A percentile compares a stretch with the other conserved stretches of the same genome.
phyloP scores from a whole-genome alignment of 2,113 vertebrate species.

The Sialia sialis region DNA sequence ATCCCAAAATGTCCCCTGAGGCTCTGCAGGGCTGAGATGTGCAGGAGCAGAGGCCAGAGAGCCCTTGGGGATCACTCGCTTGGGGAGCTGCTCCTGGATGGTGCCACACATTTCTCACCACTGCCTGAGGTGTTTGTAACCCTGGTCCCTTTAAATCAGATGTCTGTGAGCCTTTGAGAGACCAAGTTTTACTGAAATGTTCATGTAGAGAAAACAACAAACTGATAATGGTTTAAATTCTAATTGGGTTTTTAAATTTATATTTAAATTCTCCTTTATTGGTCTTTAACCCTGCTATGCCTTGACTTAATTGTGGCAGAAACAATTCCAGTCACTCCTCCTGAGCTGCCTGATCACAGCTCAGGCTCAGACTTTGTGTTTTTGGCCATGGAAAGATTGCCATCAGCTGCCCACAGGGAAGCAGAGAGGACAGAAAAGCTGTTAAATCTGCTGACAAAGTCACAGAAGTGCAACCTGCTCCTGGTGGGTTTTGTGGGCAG shows the following conservation, averaged over 20 bases:
- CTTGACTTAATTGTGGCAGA: neutral
- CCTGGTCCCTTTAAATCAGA: neutral
- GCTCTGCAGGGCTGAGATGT: neutral
- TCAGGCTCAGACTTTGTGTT: neutral
- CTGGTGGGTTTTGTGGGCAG: conserved; percentile 3
- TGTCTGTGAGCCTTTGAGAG: neutral
- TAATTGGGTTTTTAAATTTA: neutral
- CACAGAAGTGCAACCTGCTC: neutral
- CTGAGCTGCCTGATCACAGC: neutral
- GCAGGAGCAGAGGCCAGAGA: neutral
- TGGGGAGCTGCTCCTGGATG: neutral
- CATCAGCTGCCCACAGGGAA: neutral
- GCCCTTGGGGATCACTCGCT: neutral
- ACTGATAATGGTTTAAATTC: neutral
- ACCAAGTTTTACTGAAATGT: neutral
- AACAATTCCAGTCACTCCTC: neutral
- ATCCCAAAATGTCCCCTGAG: neutral
- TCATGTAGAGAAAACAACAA: neutral
- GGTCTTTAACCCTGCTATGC: neutral
- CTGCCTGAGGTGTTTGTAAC: neutral
- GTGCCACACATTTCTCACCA: neutral
- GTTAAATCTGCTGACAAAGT: neutral
- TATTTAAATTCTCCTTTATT: neutral
- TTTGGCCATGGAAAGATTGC: neutral
- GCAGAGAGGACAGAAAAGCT: neutral